Conservation (phyloP, 1,140 invertebrate species). For the Aporrectodea caliginosa region DNA sequence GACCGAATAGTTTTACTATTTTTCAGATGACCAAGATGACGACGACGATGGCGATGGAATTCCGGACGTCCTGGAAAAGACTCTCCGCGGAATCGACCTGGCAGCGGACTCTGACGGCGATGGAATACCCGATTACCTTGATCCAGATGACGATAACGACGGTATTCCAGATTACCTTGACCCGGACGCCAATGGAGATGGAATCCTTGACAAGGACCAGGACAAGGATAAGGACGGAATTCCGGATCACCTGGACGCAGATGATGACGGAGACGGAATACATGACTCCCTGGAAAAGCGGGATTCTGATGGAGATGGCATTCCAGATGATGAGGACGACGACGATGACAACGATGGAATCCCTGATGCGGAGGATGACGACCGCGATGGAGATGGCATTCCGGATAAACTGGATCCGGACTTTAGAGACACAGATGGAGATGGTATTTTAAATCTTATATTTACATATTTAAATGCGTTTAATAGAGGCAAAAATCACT, state of each 20-base stretch:
- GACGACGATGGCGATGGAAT: constrained; percentile 26
- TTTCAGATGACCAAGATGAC: neutral
- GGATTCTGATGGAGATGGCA: constrained; percentile 24
- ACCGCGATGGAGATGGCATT: constrained; percentile 19
- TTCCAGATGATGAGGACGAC: constrained; percentile 23
- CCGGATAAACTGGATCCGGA: constrained; percentile 19
- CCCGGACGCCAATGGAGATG: constrained; percentile 19
- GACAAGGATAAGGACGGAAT: constrained; percentile 26
- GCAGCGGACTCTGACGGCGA: constrained; percentile 12
- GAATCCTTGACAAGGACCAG: constrained; percentile 16
- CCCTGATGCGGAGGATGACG: neutral
- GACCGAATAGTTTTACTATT: neutral
- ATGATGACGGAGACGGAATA: constrained; percentile 22
- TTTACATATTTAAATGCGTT: too few species aligned
- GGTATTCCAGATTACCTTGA: constrained; percentile 20
- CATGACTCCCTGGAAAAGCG: constrained; percentile 1
- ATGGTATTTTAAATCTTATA: too few species aligned
- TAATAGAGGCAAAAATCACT: too few species aligned
- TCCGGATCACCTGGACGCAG: constrained; percentile 9
- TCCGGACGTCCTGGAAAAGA: neutral
- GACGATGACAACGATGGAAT: constrained; percentile 1
- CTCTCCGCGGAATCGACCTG: neutral
- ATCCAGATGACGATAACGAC: constrained; percentile 24
- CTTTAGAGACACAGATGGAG: constrained; percentile 23
- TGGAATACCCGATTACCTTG: constrained; percentile 19